A percentile compares a stretch with the other conserved stretches of the same genome.
Evolutionary conservation across 1,140 invertebrate species (phyloP).

Genomic region (Ridgeia piscesae): DNA sequence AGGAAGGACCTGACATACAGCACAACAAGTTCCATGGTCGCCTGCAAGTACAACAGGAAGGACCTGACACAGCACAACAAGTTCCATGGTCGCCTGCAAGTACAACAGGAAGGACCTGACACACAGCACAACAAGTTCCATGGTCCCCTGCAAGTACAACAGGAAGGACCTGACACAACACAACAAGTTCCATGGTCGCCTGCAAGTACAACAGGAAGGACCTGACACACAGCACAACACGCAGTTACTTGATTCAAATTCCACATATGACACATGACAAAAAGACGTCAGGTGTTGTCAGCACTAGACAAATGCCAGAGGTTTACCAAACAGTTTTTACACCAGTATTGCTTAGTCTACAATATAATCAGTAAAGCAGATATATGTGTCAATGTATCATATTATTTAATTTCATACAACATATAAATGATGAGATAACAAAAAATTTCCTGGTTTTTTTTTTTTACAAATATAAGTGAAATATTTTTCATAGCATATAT

Average conservation of each 20-base stretch:
- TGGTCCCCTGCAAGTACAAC: too few species aligned
- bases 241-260: neutral
- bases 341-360: neutral
- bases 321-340: neutral
- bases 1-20: too few species aligned
- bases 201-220: too few species aligned
- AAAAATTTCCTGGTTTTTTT: neutral
- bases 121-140: too few species aligned
- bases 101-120: too few species aligned
- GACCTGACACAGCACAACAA: too few species aligned
- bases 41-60: too few species aligned
- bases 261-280: neutral
- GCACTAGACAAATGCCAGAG: neutral
- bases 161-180: too few species aligned
- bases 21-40: too few species aligned
- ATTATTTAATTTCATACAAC: neutral
- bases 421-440: neutral
- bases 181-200: slow-evolving; percentile 83
- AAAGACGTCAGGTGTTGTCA: neutral
- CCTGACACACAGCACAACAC: neutral
- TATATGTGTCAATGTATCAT: neutral
- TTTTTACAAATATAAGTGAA: neutral
- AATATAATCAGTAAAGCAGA: neutral
- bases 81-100: too few species aligned
- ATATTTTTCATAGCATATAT: neutral